Evolutionary conservation across 2,113 vertebrate species (phyloP), one percentile per base, ranked within the genome.

Genomic region (Strix aluco): DNA sequence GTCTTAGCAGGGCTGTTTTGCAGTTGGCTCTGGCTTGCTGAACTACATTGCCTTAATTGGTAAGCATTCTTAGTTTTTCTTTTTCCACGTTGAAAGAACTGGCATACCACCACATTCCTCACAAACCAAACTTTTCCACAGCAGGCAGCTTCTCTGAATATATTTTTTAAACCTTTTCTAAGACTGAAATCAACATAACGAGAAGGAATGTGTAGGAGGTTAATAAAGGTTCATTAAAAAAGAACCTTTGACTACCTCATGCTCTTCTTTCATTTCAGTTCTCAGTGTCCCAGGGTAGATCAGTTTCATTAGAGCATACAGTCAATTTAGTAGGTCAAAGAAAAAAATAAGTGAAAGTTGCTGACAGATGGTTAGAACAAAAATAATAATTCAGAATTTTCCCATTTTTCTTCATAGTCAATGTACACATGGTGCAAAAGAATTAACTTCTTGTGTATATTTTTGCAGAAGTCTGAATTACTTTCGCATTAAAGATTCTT

Each of bases 201-300:
- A 91, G 77, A 78, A 91, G 80, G 73, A 95, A 94, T 25, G 2
- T 1, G 11, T 86, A 79, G 55, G 63, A 86, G 8, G 21, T 81
- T 92, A 96, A 91, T 78, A 67, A 95, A 92, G 34, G 36, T 86
- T 92, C 86, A 71, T 86, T 92, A 96, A 93, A 82, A 26, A 88
- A 91, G 58, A 86, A 49, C 9, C 8, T 84, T 55, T 63, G 54
- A 71, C 30, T 86, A 34, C 51, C 18, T 92, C 72, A 55, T 63
- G 38, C 44, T 61, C 55, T 70, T 78, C 36, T 63, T 91, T 91
- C 67, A 88, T 90, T 69, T 90, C 47, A 58, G 29, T 40, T 75
- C 32, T 66, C 70, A 25, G 20, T 86, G 71, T 83, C 34, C 21
- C 55, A 32, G 23, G 29, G n/a, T 40, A 69, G 75, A 32, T 94